These are phyloP conservation scores for Allobates femoralis DNA, from an alignment of 2,797 vertebrate genomes.

Conservation along the genomic window DNA sequence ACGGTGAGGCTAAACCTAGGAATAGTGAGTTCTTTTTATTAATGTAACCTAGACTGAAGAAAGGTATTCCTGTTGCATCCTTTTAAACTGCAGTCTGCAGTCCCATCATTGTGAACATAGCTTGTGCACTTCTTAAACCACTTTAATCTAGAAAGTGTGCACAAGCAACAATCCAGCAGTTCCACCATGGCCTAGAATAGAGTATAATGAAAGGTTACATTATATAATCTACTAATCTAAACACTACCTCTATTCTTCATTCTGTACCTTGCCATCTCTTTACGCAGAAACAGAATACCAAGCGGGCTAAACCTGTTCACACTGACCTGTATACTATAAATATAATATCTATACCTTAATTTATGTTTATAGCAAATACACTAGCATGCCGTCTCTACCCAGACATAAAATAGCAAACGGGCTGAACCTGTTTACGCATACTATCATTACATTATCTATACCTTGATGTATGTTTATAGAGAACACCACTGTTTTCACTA, in stretches of 20 bases:
- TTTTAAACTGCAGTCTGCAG: background rate
- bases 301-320: too few species aligned
- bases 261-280: background rate
- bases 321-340: too few species aligned
- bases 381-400: too few species aligned
- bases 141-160: background rate
- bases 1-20: too few species aligned
- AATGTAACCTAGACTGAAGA: too few species aligned
- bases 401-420: background rate
- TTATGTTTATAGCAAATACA: constrained; percentile 6
- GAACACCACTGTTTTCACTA: background rate
- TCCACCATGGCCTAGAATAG: background rate
- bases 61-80: background rate
- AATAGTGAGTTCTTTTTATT: too few species aligned
- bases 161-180: background rate
- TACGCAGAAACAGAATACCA: background rate
- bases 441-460: background rate
- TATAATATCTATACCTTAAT: background rate
- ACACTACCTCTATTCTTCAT: background rate
- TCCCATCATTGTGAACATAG: background rate
- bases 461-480: constrained; percentile 21
- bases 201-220: background rate
- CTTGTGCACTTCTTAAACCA: background rate
- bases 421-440: background rate
- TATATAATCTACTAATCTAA: background rate